Conservation (phyloP, 2,888 invertebrate genomes). For the Mythimna lalbum region DNA sequence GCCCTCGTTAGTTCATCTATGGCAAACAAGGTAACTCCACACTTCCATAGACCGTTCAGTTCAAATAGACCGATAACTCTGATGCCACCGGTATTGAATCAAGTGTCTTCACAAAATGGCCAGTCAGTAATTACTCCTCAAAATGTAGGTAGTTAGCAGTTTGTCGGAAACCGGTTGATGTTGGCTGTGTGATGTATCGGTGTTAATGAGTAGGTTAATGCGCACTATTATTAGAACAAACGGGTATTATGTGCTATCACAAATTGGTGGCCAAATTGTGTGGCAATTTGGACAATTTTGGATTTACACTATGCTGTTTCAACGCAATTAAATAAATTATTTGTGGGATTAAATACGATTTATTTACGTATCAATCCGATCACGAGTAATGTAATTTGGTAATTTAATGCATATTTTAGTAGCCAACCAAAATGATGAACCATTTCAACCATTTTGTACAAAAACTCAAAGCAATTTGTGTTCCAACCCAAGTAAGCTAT, state of each 20-base stretch:
- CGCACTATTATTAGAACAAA: constrained; percentile 40
- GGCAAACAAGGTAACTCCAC: constrained; percentile 67
- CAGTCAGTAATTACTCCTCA: constrained; percentile 69
- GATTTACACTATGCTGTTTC: constrained; percentile 9
- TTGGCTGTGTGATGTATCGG: constrained; percentile 52
- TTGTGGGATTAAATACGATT: constrained; percentile 24
- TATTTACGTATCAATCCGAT: constrained; percentile 17
- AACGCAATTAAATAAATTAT: constrained; percentile 35
- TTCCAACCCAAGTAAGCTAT: neutral
- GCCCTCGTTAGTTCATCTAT: constrained; percentile 54
- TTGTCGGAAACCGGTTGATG: constrained; percentile 49
- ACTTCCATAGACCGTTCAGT: constrained; percentile 60
- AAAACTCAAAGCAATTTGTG: constrained; percentile 12
- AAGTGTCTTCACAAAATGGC: constrained; percentile 53
- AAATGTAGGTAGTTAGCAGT: constrained; percentile 71
- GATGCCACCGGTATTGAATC: constrained; percentile 8
- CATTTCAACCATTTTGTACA: constrained; percentile 1
- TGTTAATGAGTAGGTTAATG: constrained; percentile 55
- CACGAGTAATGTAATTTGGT: constrained; percentile 2
- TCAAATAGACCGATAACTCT: constrained; percentile 18
- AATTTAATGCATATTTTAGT: constrained; percentile 18
- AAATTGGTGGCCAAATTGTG: constrained; percentile 29
- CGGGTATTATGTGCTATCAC: constrained; percentile 33
- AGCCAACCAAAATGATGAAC: neutral
- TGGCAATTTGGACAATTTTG: constrained; percentile 42